phyloP scores from a whole-genome alignment of 2,113 vertebrate species.

The Proteles cristata region DNA sequence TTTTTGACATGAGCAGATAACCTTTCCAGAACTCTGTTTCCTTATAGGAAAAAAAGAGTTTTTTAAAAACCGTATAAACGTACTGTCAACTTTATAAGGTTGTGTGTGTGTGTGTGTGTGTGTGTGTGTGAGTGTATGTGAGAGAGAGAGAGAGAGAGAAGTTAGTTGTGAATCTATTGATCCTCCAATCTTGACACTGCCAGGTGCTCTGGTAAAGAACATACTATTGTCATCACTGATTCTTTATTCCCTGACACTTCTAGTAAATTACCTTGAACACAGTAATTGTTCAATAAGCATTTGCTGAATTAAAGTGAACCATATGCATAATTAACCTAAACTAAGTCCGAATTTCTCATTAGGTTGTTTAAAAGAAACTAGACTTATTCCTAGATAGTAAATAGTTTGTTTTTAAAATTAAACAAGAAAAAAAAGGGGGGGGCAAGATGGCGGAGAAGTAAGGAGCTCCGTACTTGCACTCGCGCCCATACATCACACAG shows the following conservation, averaged over 20 bases:
- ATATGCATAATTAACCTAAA: slow-evolving; percentile 35
- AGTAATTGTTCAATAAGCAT: slow-evolving; percentile 37
- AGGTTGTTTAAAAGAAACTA: slow-evolving; percentile 51
- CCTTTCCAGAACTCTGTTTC: not conserved
- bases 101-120: not conserved
- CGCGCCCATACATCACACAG: too few species aligned
- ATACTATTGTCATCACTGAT: not conserved
- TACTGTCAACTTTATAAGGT: not conserved
- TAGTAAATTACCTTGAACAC: not conserved
- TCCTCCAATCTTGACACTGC: not conserved
- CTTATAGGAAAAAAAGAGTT: not conserved
- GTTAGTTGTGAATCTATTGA: not conserved
- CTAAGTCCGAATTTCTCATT: not conserved
- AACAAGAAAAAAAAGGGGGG: too few species aligned
- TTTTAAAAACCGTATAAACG: slow-evolving; percentile 1
- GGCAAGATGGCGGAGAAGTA: too few species aligned
- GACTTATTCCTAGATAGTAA: slow-evolving; percentile 7
- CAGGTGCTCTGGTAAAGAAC: not conserved
- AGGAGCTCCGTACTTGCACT: too few species aligned
- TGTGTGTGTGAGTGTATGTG: not conserved
- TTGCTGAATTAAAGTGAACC: slow-evolving; percentile 42
- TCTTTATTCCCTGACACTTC: not conserved
- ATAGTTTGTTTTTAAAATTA: not conserved
- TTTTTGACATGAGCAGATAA: slow-evolving; percentile 17
- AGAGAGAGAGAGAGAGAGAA: not conserved